These are phyloP conservation scores for Apamea sordens DNA, from an alignment of 2,888 invertebrate genomes.

Conservation along the genomic window DNA sequence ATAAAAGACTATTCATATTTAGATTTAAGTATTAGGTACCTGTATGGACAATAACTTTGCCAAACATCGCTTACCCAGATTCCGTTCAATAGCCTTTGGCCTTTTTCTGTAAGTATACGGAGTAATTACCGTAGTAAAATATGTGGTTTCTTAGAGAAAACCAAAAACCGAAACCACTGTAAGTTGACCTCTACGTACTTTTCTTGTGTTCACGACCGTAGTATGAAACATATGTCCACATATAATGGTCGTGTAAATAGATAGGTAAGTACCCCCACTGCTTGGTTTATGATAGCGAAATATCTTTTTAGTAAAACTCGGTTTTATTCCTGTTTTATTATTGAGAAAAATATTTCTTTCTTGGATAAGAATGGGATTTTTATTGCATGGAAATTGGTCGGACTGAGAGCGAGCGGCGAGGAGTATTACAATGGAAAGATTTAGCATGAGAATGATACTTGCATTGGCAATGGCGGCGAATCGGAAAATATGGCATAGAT, in stretches of 20 bases:
- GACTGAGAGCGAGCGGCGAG: slow-evolving; percentile 32
- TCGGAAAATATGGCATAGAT: not conserved
- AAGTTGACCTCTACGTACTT: slow-evolving; percentile 34
- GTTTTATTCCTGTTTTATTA: slow-evolving; percentile 77
- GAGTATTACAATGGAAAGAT: slow-evolving; percentile 9
- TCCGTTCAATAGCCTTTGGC: slow-evolving; percentile 26
- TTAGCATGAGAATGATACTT: slow-evolving; percentile 8
- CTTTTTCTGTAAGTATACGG: slow-evolving; percentile 43
- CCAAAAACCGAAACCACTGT: slow-evolving; percentile 53
- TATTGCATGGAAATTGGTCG: slow-evolving; percentile 51
- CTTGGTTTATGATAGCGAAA: slow-evolving; percentile 72
- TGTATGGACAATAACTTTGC: slow-evolving; percentile 31
- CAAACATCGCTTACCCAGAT: slow-evolving; percentile 34
- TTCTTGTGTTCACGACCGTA: slow-evolving; percentile 31
- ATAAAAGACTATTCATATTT: not conserved
- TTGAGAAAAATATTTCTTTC: slow-evolving; percentile 67
- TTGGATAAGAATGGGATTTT: slow-evolving; percentile 53
- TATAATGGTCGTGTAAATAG: slow-evolving; percentile 55
- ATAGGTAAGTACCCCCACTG: slow-evolving; percentile 63
- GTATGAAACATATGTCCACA: slow-evolving; percentile 39
- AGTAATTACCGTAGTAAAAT: slow-evolving; percentile 63
- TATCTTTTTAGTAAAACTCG: slow-evolving; percentile 70
- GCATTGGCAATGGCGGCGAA: slow-evolving; percentile 1
- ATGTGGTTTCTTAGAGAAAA: slow-evolving; percentile 54
- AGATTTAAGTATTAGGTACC: slow-evolving; percentile 9